Base-by-base conservation (phyloP, 2,797 vertebrate species). In the Capromys pilorides region DNA sequence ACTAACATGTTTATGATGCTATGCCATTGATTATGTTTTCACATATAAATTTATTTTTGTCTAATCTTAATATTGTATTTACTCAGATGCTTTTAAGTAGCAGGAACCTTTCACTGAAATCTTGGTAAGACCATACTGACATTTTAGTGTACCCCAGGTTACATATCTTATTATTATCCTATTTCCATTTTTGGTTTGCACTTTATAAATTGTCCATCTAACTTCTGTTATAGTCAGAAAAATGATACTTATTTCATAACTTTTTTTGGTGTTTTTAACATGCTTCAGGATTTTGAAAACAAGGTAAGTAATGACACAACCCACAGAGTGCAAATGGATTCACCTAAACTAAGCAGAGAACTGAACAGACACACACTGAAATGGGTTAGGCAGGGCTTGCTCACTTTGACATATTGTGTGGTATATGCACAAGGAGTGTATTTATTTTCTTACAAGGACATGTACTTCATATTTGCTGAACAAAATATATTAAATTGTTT, bases 211-310 rank as follows among this genome's bases (percentile, higher is more conserved):
- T 86, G 51, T 95, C 51, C 69, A 67, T 67, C 41, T 13, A 26
- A 3, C 94, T 86, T 84, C 41, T 92, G 54, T 85, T 61, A 28
- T 49, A 26, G 91, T 84, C 61, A 28, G 31, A 41, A 88, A 86
- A 51, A 51, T 22, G 14, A 11, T 85, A 26, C 33, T 84, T 83
- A 28, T 96, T 95, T 57, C 92, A 1, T 95, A 88, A 24, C 3
- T 54, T 21, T 91, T 21, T 91, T 89, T 93, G 87, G 89, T 94
- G 88, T 89, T 71, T 94, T 97, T 96, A 94, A 80, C 97, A 98
- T 98, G 98, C 98, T 98, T 97, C 98, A 99, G 99, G 98, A 99
- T 66, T 95, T 99, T 96, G 98, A 98, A 97, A 95, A 93, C 33
- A 98, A 99, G 98, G 99, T 99, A 98, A 99, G 99, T 94, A 88